Conservation (phyloP, 2,797 vertebrate genomes). For the Coregonus ussuriensis region DNA sequence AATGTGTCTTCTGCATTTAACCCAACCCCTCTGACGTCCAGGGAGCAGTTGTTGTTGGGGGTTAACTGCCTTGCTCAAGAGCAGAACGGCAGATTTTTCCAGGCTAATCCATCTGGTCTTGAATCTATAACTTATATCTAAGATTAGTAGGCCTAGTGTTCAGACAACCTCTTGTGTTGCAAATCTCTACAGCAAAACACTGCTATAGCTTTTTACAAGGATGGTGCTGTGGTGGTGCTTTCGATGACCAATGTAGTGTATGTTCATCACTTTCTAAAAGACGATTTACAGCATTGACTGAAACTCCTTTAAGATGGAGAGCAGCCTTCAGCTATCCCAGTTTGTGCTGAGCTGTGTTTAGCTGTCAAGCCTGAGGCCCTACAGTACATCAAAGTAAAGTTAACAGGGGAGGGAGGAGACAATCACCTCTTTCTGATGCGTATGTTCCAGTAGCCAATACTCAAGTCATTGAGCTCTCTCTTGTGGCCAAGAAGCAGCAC, state of each 20-base stretch:
- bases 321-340: slow-evolving; percentile 25
- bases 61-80: no score
- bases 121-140: slow-evolving; percentile 16
- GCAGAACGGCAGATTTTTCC: no score
- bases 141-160: slow-evolving; percentile 5
- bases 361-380: slow-evolving; percentile 28
- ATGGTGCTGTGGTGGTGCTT: background rate
- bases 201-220: background rate
- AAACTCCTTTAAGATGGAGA: slow-evolving; percentile 1
- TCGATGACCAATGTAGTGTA: background rate
- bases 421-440: background rate
- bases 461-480: slow-evolving; percentile 64
- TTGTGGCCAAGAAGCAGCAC: slow-evolving; percentile 68
- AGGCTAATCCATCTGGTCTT: background rate
- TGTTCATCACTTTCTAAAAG: slow-evolving; percentile 21
- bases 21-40: no score
- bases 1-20: no score
- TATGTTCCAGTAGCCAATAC: slow-evolving; percentile 28
- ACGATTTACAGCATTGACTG: slow-evolving; percentile 7
- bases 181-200: background rate
- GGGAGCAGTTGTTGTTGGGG: no score
- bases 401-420: slow-evolving; percentile 19
- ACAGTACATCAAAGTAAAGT: slow-evolving; percentile 34
- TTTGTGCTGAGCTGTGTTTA: slow-evolving; percentile 20
- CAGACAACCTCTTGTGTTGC: background rate